Conservation (phyloP, 2,113 vertebrate species). For the Garra rufa region DNA sequence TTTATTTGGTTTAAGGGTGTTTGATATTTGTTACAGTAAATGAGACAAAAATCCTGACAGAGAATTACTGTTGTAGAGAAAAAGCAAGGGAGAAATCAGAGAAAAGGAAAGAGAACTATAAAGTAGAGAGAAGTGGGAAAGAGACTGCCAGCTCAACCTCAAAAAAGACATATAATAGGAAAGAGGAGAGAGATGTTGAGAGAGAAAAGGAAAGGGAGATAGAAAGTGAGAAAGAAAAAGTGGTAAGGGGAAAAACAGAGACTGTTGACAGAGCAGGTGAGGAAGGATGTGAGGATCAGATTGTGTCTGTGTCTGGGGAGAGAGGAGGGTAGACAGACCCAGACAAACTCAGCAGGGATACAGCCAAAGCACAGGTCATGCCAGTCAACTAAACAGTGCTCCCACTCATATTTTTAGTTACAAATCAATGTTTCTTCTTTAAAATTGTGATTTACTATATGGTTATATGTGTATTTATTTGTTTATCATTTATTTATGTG, state of each 20-base stretch:
- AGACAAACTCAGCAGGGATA: constrained; percentile 6
- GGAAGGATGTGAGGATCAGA: constrained; percentile 51
- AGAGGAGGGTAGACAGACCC: constrained; percentile 38
- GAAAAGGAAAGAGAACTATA: background rate
- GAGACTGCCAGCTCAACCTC: constrained; percentile 51
- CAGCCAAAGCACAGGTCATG: constrained; percentile 38
- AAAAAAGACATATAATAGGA: constrained; percentile 21
- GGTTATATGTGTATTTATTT: background rate
- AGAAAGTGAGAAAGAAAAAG: constrained; percentile 54
- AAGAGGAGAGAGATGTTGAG: constrained; percentile 3
- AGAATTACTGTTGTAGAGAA: background rate
- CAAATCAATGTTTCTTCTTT: background rate
- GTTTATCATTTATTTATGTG: background rate
- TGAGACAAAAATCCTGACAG: background rate
- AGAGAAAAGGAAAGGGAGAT: constrained; percentile 4
- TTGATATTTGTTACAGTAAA: background rate
- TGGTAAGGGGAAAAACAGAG: constrained; percentile 56
- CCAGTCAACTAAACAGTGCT: constrained; percentile 17
- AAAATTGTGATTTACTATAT: background rate
- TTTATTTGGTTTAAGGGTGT: background rate
- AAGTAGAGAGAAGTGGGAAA: background rate
- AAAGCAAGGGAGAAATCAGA: background rate
- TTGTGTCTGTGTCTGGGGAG: constrained; percentile 55
- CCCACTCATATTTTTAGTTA: background rate
- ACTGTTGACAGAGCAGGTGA: constrained; percentile 46